Evolutionary conservation across 2,797 vertebrate genomes (phyloP).

Genomic region (Rhynchonycteris naso): DNA sequence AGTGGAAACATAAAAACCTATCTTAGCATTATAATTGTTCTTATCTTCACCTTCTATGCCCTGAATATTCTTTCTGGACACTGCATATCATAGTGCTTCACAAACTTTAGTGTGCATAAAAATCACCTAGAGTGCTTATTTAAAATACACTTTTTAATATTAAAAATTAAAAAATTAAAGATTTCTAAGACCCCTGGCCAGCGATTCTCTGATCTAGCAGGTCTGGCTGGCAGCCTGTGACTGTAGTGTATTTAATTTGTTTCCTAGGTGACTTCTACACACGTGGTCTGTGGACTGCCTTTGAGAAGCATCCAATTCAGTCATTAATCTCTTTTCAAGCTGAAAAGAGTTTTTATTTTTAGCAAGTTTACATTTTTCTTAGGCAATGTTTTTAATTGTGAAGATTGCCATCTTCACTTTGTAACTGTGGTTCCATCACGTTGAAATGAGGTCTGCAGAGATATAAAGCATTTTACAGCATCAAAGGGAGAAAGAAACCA

Average conservation of each 20-base stretch:
- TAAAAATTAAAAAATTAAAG: neutral
- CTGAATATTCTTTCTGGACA: constrained; percentile 44
- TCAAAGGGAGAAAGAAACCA: neutral
- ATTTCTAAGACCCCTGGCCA: constrained; percentile 16
- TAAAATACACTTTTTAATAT: neutral
- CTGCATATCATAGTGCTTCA: neutral
- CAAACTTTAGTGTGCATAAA: neutral
- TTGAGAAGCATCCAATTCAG: constrained; percentile 37
- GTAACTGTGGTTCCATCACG: neutral
- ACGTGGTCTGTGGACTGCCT: neutral
- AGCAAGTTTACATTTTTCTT: constrained; percentile 22
- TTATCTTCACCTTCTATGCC: neutral
- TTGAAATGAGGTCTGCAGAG: neutral
- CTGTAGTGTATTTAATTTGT: neutral
- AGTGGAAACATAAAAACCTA: neutral
- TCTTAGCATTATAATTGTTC: neutral
- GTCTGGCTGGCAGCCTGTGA: neutral
- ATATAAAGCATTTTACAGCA: neutral
- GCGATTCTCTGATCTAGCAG: neutral
- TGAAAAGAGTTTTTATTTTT: constrained; percentile 52
- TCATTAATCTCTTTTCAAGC: constrained; percentile 46
- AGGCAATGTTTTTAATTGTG: constrained; percentile 7
- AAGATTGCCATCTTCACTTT: constrained; percentile 33
- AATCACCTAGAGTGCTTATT: constrained; percentile 26
- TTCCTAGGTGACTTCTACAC: neutral